Conservation (phyloP, 2,888 invertebrate genomes). For the Meliscaeva auricollis region DNA sequence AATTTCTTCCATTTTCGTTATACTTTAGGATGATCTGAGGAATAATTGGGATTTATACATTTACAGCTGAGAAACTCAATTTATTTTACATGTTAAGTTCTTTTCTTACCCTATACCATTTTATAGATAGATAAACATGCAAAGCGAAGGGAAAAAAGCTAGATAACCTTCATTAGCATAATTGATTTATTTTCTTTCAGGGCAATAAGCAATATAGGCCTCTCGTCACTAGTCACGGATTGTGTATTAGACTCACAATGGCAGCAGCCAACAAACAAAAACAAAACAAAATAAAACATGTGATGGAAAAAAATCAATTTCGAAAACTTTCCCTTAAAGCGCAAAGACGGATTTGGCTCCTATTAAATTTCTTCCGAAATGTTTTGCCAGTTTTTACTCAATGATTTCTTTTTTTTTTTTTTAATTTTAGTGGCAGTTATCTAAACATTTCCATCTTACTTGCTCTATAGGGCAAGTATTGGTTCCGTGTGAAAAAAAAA, state of each 20-base stretch:
- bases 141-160: neutral
- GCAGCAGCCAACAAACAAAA: neutral
- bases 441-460: no score
- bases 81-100: constrained; percentile 20
- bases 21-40: constrained; percentile 9
- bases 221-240: constrained; percentile 11
- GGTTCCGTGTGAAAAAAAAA: no score
- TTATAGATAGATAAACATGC: neutral
- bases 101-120: neutral
- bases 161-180: constrained; percentile 29
- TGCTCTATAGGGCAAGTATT: no score
- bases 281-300: neutral
- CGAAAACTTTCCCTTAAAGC: no score
- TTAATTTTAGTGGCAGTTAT: no score
- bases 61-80: constrained; percentile 18
- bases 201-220: constrained; percentile 1
- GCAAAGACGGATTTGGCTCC: no score
- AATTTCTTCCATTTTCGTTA: constrained; percentile 35
- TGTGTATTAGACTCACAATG: constrained; percentile 1
- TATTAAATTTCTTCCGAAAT: no score
- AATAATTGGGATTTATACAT: constrained; percentile 30
- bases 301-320: neutral
- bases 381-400: no score
- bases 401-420: no score
- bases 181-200: constrained; percentile 29